phyloP scores from a whole-genome alignment of 2,797 vertebrate genomes.

The Gambelia wislizenii region DNA sequence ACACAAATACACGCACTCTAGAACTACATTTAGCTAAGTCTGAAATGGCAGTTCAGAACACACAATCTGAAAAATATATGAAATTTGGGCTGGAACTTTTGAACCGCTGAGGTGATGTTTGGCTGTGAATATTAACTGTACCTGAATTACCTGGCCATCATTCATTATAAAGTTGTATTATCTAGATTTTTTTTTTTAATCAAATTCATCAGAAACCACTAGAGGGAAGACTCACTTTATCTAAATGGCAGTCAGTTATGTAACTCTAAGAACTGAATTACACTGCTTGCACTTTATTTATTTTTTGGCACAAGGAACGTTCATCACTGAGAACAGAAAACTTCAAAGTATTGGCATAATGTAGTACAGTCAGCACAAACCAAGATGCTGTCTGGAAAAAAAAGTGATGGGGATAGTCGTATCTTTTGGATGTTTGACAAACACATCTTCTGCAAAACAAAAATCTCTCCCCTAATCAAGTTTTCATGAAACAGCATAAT shows the following conservation, averaged over 20 bases:
- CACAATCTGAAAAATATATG: rapidly evolving
- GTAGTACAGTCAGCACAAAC: neutral
- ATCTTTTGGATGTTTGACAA: neutral
- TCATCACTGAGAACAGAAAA: neutral
- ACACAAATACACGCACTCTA: too few relatives aligned
- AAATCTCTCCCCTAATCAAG: neutral
- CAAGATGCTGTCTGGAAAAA: neutral
- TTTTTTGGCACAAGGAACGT: neutral
- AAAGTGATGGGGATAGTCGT: neutral
- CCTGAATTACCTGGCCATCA: neutral
- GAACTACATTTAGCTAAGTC: neutral
- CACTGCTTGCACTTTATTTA: neutral
- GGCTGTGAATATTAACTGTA: neutral
- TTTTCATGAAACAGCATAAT: neutral
- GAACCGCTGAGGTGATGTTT: neutral
- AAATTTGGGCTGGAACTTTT: neutral
- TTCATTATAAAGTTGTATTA: neutral
- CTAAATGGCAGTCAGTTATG: neutral
- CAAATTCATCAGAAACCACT: neutral
- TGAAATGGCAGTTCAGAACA: rapidly evolving
- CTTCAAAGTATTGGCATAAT: neutral
- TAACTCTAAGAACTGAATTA: neutral
- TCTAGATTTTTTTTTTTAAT: rapidly evolving
- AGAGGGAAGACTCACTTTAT: constrained; percentile 24
- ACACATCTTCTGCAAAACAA: neutral